phyloP scores from a whole-genome alignment of 2,888 invertebrate species.

The Lasioglossum malachurum region DNA sequence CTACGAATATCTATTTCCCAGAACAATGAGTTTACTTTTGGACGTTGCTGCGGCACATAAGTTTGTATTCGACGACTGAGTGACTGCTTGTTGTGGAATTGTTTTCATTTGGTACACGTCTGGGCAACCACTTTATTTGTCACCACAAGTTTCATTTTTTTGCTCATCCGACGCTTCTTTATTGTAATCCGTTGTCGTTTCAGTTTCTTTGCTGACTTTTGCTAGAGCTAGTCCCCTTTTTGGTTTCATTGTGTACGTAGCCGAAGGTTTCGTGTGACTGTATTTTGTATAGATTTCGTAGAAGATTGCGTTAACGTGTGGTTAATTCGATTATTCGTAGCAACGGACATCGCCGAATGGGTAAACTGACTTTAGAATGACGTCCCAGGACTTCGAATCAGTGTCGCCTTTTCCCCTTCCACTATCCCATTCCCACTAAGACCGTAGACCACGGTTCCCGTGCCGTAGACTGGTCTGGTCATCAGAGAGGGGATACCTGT shows the following conservation, averaged over 20 bases:
- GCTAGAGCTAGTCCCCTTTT: background rate
- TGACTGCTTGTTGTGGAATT: conserved; percentile 39
- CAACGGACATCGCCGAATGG: background rate
- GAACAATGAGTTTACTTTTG: conserved; percentile 33
- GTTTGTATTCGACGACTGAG: conserved; percentile 48
- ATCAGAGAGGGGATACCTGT: too few relatives aligned
- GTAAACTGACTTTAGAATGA: background rate
- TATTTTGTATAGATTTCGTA: background rate
- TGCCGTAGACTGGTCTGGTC: too few relatives aligned
- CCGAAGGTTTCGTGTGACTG: background rate
- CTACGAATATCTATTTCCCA: conserved; percentile 47
- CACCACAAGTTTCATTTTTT: conserved; percentile 8
- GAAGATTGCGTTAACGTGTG: background rate
- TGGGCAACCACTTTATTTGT: background rate
- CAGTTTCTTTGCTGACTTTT: conserved; percentile 18
- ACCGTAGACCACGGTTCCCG: too few relatives aligned
- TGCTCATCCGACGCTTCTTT: conserved; percentile 39
- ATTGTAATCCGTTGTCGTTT: background rate
- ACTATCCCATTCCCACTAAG: too few relatives aligned
- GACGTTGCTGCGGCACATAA: conserved; percentile 37
- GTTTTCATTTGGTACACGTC: conserved; percentile 1
- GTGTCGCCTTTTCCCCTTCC: too few relatives aligned
- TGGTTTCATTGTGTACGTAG: conserved; percentile 16
- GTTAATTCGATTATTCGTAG: background rate
- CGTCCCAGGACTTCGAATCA: background rate